These are phyloP conservation scores for Blera fallax DNA, from an alignment of 2,888 invertebrate species.

Conservation along the genomic window DNA sequence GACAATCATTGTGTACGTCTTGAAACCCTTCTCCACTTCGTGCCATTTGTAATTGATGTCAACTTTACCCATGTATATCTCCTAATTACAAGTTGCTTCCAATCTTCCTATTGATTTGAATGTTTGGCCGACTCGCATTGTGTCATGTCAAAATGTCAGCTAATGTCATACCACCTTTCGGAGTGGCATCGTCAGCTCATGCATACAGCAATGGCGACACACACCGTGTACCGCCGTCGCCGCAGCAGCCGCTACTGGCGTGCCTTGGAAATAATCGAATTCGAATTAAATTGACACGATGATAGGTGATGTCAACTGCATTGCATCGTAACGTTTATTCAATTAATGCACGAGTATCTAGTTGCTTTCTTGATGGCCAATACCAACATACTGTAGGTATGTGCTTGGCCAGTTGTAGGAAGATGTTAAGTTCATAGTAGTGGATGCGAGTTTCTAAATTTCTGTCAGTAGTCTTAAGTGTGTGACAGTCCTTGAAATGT, in stretches of 20 bases:
- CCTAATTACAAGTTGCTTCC: slow-evolving; percentile 67
- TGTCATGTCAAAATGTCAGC: slow-evolving; percentile 72
- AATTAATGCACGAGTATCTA: slow-evolving; percentile 58
- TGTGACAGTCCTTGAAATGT: slow-evolving; percentile 37
- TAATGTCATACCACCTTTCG: slow-evolving; percentile 71
- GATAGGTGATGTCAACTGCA: slow-evolving; percentile 71
- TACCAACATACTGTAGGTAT: background rate
- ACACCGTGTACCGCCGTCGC: background rate
- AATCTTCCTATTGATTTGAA: slow-evolving; percentile 68
- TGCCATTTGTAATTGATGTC: slow-evolving; percentile 64
- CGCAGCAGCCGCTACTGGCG: background rate
- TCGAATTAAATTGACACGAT: slow-evolving; percentile 68
- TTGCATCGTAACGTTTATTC: slow-evolving; percentile 65
- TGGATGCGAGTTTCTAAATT: slow-evolving; percentile 13
- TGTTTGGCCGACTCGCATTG: slow-evolving; percentile 67
- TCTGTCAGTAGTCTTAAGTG: slow-evolving; percentile 13
- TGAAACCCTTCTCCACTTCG: slow-evolving; percentile 12
- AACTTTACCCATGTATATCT: slow-evolving; percentile 66
- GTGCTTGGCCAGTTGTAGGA: slow-evolving; percentile 17
- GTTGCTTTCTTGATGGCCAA: slow-evolving; percentile 15
- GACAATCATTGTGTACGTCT: slow-evolving; percentile 24
- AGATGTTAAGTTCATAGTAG: slow-evolving; percentile 26
- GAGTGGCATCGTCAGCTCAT: slow-evolving; percentile 63
- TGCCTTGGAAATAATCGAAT: slow-evolving; percentile 60
- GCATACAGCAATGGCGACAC: slow-evolving; percentile 52